These are phyloP conservation scores for Pristiophorus japonicus DNA, from an alignment of 2,113 vertebrate species.

Conservation along the genomic window DNA sequence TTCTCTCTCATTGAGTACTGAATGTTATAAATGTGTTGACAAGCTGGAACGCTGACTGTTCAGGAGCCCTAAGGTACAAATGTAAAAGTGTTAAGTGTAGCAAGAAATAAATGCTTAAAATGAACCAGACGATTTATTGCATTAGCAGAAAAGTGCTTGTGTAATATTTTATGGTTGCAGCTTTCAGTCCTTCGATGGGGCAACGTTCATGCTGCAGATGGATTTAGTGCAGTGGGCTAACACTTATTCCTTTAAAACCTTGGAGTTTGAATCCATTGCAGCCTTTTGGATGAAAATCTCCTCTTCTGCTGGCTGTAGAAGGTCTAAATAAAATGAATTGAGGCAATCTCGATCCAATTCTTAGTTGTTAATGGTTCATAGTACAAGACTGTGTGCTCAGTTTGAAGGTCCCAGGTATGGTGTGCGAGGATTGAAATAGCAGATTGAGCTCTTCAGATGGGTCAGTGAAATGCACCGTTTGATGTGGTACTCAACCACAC, in stretches of 20 bases:
- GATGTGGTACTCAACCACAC: background rate
- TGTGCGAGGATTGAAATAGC: background rate
- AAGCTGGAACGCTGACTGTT: constrained; percentile 15
- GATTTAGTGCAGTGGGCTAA: background rate
- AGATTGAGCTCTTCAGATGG: background rate
- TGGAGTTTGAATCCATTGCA: background rate
- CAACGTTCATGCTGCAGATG: background rate
- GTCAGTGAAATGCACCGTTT: background rate
- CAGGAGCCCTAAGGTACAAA: background rate
- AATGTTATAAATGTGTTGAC: constrained; percentile 1
- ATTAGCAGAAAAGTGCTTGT: background rate
- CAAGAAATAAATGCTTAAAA: background rate
- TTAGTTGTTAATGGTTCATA: background rate
- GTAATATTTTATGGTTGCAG: background rate
- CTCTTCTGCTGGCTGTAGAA: background rate
- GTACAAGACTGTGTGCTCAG: background rate
- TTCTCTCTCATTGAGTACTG: background rate
- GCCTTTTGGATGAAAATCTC: background rate
- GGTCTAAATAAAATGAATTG: background rate
- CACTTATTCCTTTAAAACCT: background rate
- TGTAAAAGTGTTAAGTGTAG: background rate
- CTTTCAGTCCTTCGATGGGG: background rate
- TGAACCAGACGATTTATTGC: background rate
- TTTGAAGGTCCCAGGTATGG: background rate
- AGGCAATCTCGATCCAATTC: background rate